Conservation (phyloP, 2,797 vertebrate species). For the Melanotaenia pygmaea region DNA sequence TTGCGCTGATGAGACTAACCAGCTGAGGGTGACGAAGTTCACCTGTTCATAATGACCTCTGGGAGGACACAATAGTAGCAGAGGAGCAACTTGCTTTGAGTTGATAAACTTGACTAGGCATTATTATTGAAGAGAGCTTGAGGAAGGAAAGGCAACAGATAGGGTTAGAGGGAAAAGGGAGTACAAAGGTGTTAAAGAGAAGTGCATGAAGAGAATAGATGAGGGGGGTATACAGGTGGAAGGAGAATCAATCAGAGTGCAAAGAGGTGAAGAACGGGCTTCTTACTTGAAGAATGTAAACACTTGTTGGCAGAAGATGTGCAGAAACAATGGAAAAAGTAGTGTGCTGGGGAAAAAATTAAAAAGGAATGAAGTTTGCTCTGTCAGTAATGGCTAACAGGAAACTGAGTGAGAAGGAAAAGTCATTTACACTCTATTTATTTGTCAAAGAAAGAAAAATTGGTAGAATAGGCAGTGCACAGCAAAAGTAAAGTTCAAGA, state of each 20-base stretch:
- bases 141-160: not conserved
- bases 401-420: not conserved
- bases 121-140: conserved; percentile 26
- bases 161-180: conserved; percentile 12
- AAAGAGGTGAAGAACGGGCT: conserved; percentile 19
- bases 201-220: not conserved
- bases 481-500: not conserved
- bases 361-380: conserved; percentile 24
- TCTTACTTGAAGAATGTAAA: conserved; percentile 7
- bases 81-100: conserved; percentile 27
- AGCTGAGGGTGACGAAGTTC: conserved; percentile 30
- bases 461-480: not conserved
- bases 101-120: conserved; percentile 42
- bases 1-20: conserved; percentile 12
- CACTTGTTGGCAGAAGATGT: conserved; percentile 21
- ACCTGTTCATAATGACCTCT: conserved; percentile 44
- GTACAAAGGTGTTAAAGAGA: conserved; percentile 2
- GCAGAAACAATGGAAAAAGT: conserved; percentile 8
- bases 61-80: conserved; percentile 9
- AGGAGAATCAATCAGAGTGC: not conserved
- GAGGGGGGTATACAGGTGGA: not conserved
- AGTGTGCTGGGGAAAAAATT: not conserved
- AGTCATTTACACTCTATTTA: conserved; percentile 16
- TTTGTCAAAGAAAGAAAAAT: conserved; percentile 15
- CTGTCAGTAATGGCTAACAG: conserved; percentile 11